These are phyloP conservation scores for Rachycentron canadum DNA, from an alignment of 2,797 vertebrate species.

Conservation along the genomic window DNA sequence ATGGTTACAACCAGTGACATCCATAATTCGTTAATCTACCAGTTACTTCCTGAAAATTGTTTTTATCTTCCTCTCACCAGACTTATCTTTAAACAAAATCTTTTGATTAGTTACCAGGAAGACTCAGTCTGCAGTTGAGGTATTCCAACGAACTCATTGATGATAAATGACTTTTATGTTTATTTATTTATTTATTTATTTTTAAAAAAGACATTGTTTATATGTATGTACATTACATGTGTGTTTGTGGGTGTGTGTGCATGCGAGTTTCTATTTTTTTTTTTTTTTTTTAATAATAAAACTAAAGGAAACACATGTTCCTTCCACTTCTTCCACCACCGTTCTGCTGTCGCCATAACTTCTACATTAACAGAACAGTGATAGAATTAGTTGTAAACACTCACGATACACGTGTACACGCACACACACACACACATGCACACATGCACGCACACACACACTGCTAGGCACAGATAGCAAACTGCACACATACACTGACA, in stretches of 20 bases:
- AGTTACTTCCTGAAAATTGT: too few species aligned
- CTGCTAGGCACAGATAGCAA: not conserved
- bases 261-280: not conserved
- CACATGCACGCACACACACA: not conserved
- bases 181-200: too few species aligned
- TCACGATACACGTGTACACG: not conserved
- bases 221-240: not conserved
- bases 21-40: too few species aligned
- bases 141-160: too few species aligned
- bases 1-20: too few species aligned
- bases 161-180: too few species aligned
- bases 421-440: not conserved
- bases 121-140: too few species aligned
- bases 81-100: too few species aligned
- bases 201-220: not conserved
- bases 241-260: not conserved
- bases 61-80: too few species aligned
- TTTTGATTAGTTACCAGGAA: too few species aligned
- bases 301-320: constrained; percentile 22
- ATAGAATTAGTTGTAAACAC: constrained; percentile 14
- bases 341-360: not conserved
- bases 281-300: not conserved
- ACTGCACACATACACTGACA: not conserved
- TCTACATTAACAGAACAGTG: constrained; percentile 6
- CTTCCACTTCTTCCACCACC: not conserved